These are phyloP conservation scores for Notarius lentiginosus DNA, from an alignment of 2,113 vertebrate genomes.

Conservation along the genomic window DNA sequence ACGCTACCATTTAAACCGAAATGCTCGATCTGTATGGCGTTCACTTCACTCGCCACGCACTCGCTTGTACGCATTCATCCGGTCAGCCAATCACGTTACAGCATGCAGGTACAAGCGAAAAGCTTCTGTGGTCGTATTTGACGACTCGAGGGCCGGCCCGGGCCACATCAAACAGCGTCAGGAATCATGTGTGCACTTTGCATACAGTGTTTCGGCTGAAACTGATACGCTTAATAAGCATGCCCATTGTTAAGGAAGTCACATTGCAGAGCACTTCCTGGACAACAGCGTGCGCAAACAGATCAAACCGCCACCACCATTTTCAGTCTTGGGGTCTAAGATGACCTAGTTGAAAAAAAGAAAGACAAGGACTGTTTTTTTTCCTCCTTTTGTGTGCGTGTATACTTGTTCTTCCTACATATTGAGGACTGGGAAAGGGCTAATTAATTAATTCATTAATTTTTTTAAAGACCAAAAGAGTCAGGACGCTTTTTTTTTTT, in stretches of 20 bases:
- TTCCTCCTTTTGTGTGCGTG: too few species aligned
- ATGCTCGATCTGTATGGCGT: neutral
- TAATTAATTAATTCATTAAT: too few species aligned
- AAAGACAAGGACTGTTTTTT: neutral
- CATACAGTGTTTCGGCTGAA: neutral
- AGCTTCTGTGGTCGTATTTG: neutral
- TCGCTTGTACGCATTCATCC: neutral
- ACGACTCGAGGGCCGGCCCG: neutral
- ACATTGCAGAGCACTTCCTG: conserved; percentile 9
- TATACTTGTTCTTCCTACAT: too few species aligned
- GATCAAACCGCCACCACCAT: conserved; percentile 5
- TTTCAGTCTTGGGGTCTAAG: neutral
- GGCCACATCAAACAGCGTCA: neutral
- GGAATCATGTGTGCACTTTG: neutral
- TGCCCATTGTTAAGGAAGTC: conserved; percentile 27
- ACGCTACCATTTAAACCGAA: neutral
- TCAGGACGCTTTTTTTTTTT: too few species aligned
- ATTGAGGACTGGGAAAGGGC: too few species aligned
- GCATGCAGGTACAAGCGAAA: too few species aligned
- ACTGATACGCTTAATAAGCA: neutral
- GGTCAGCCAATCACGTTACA: neutral
- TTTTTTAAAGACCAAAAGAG: too few species aligned
- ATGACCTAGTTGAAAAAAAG: neutral
- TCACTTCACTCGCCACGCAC: too few species aligned
- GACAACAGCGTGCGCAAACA: conserved; percentile 7